A percentile compares a stretch with the other conserved stretches of the same genome.
Evolutionary conservation across 92 coral and sea anemone species (phyloP).

Genomic region (Actinernus sp.): DNA sequence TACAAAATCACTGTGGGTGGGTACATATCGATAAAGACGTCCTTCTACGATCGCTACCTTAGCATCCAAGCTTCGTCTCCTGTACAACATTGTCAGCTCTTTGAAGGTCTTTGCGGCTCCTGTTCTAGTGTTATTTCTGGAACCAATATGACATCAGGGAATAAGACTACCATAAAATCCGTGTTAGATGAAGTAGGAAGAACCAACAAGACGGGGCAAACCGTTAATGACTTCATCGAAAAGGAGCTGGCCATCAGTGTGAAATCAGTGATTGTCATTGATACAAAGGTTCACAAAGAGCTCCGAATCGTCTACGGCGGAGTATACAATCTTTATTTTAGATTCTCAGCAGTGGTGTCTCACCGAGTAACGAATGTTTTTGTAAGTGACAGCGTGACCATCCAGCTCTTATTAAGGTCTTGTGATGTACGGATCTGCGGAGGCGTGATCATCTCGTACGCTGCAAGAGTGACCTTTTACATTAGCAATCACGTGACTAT

Average conservation of each 20-base stretch:
- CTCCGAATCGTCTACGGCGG: slow-evolving; percentile 89
- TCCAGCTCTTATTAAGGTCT: slow-evolving; percentile 83
- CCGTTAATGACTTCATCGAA: slow-evolving; percentile 57
- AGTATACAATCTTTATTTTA: slow-evolving; percentile 80
- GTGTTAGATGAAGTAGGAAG: slow-evolving; percentile 68
- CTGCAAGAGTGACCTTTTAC: slow-evolving; percentile 81
- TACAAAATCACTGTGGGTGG: slow-evolving; percentile 53
- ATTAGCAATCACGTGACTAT: slow-evolving; percentile 86
- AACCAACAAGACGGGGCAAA: slow-evolving; percentile 48
- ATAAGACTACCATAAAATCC: slow-evolving; percentile 33
- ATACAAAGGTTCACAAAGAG: slow-evolving; percentile 74
- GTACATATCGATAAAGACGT: slow-evolving; percentile 51
- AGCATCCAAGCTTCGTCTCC: slow-evolving; percentile 54
- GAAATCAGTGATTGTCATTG: slow-evolving; percentile 71
- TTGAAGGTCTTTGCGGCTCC: slow-evolving; percentile 90
- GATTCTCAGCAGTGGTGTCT: slow-evolving; percentile 89
- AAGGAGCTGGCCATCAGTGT: slow-evolving; percentile 38
- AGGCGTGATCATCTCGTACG: slow-evolving; percentile 87
- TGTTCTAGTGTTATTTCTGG: too few species aligned
- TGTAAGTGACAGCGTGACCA: slow-evolving; percentile 64
- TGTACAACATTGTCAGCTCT: slow-evolving; percentile 37
- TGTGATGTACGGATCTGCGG: slow-evolving; percentile 88
- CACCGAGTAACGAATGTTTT: slow-evolving; percentile 64
- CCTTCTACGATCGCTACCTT: slow-evolving; percentile 64
- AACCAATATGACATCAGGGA: slow-evolving; percentile 22